These are phyloP conservation scores for Drosophila rhopaloa DNA, from an alignment of 1,140 invertebrate species.

Conservation along the genomic window DNA sequence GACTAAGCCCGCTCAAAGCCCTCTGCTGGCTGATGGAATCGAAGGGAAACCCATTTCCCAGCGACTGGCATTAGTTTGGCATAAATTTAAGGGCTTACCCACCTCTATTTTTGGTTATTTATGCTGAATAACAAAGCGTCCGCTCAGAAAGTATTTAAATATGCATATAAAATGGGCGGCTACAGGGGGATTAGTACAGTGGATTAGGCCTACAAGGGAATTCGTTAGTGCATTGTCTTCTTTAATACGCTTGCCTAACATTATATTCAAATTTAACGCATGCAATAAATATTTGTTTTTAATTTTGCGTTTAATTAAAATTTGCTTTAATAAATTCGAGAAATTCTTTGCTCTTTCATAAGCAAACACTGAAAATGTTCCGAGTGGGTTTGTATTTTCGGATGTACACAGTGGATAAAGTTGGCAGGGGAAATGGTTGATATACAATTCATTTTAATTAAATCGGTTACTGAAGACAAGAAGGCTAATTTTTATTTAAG, in stretches of 20 bases:
- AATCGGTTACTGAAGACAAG: too few relatives aligned
- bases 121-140: conserved; percentile 66
- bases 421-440: background rate
- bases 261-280: background rate
- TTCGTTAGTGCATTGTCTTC: background rate
- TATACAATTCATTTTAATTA: background rate
- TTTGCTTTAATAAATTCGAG: conserved; percentile 8
- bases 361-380: background rate
- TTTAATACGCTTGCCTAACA: background rate
- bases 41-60: conserved; percentile 20
- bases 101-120: conserved; percentile 44
- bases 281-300: conserved; percentile 15
- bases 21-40: conserved; percentile 6
- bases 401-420: background rate
- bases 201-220: conserved; percentile 12
- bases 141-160: conserved; percentile 60
- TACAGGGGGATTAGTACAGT: conserved; percentile 18
- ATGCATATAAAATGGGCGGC: conserved; percentile 35
- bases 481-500: too few relatives aligned
- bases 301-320: conserved; percentile 11
- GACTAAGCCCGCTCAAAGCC: conserved; percentile 44
- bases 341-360: background rate
- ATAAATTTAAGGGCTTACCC: conserved; percentile 58
- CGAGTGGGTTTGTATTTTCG: background rate
- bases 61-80: conserved; percentile 66